Evolutionary conservation across 2,113 vertebrate species (phyloP).

Genomic region (Vicugna pacos): DNA sequence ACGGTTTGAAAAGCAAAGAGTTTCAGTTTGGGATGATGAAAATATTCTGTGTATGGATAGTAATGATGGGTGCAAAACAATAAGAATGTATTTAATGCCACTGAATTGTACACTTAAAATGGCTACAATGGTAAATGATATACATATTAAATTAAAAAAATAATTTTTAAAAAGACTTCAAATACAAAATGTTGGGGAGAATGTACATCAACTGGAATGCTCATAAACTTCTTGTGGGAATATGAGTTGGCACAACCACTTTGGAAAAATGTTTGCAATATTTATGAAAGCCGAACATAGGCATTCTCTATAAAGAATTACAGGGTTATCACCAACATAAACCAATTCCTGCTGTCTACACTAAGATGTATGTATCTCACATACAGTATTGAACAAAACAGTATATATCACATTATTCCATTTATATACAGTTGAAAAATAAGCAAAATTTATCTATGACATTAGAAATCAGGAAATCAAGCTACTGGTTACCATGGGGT

Average conservation of each 20-base stretch:
- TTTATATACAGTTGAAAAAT: background rate
- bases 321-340: no score
- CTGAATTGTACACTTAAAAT: background rate
- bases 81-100: background rate
- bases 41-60: background rate
- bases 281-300: background rate
- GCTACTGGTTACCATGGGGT: background rate
- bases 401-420: background rate
- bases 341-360: background rate
- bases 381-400: background rate
- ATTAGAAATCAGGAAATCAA: background rate
- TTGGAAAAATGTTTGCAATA: background rate
- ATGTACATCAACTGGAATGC: background rate
- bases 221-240: background rate
- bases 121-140: background rate
- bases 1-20: background rate
- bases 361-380: background rate
- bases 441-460: background rate
- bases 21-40: background rate
- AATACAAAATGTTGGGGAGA: background rate
- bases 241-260: background rate
- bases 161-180: background rate
- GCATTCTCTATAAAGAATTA: background rate
- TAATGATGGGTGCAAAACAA: background rate
- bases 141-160: background rate